Percentiles rank a stretch among this genome's conserved stretches.
These are phyloP conservation scores for Scolopax mira DNA, from an alignment of 2,113 vertebrate genomes.

Conservation along the genomic window DNA sequence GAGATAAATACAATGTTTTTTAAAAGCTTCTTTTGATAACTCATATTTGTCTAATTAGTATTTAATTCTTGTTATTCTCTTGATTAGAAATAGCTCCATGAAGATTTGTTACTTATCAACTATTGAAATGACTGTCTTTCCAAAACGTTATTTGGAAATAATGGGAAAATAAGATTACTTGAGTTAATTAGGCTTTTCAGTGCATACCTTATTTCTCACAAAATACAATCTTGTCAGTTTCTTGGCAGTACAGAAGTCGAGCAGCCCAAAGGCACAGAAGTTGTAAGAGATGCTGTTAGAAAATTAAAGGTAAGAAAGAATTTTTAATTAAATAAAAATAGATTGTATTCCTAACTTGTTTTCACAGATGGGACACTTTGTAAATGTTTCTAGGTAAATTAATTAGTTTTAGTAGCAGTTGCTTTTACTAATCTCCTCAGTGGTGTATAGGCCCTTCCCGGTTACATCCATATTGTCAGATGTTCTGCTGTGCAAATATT, in stretches of 20 bases:
- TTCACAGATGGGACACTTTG: neutral
- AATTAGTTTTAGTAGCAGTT: neutral
- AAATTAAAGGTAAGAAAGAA: constrained; percentile 91
- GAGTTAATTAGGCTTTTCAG: neutral
- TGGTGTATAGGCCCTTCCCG: neutral
- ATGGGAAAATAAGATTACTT: neutral
- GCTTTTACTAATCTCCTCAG: neutral
- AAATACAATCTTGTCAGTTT: constrained; percentile 78
- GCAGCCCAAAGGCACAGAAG: constrained; percentile 95
- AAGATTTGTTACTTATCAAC: neutral
- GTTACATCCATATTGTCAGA: rapidly evolving
- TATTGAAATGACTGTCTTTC: neutral
- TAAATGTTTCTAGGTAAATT: neutral
- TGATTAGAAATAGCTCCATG: neutral
- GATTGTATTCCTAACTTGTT: neutral
- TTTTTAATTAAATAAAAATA: neutral
- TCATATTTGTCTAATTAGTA: neutral
- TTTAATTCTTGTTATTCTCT: neutral
- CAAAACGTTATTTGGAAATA: neutral
- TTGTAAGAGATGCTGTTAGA: constrained; percentile 94
- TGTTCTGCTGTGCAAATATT: neutral
- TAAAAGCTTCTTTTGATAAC: neutral
- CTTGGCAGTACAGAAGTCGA: constrained; percentile 97
- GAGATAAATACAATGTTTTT: neutral
- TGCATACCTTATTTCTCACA: constrained; percentile 17